These are phyloP conservation scores for Ptychobarbus kaznakovi DNA, from an alignment of 2,797 vertebrate species.

Conservation along the genomic window DNA sequence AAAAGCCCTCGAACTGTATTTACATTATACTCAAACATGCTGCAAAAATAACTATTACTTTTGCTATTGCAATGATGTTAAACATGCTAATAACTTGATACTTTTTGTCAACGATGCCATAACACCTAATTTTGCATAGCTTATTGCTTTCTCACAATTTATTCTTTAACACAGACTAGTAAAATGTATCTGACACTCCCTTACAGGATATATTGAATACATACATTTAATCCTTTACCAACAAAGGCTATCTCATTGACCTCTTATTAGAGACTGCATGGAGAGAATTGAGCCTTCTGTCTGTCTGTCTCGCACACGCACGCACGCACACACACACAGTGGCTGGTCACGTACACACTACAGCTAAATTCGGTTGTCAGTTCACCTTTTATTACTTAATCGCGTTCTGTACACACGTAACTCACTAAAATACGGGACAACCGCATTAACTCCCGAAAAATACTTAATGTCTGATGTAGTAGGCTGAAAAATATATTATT, in stretches of 20 bases:
- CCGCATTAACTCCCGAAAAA: too few species aligned
- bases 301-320: too few species aligned
- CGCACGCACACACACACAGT: constrained; percentile 64
- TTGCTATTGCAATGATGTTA: background rate
- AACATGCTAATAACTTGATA: background rate
- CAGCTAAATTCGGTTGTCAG: too few species aligned
- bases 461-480: constrained; percentile 50
- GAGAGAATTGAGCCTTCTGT: background rate
- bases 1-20: background rate
- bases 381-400: too few species aligned
- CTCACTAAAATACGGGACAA: too few species aligned
- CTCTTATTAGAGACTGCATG: background rate
- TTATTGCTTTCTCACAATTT: background rate
- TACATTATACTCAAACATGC: background rate
- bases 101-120: background rate
- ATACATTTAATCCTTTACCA: background rate
- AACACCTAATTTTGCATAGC: background rate
- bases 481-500: constrained; percentile 66
- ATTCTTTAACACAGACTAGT: background rate
- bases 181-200: background rate
- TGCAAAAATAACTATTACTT: background rate
- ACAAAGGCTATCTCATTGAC: background rate
- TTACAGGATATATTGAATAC: background rate
- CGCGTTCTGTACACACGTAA: too few species aligned
- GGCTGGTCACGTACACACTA: too few species aligned